Evolutionary conservation across 2,113 vertebrate genomes (phyloP).

Genomic region (Coregonus clupeaformis): DNA sequence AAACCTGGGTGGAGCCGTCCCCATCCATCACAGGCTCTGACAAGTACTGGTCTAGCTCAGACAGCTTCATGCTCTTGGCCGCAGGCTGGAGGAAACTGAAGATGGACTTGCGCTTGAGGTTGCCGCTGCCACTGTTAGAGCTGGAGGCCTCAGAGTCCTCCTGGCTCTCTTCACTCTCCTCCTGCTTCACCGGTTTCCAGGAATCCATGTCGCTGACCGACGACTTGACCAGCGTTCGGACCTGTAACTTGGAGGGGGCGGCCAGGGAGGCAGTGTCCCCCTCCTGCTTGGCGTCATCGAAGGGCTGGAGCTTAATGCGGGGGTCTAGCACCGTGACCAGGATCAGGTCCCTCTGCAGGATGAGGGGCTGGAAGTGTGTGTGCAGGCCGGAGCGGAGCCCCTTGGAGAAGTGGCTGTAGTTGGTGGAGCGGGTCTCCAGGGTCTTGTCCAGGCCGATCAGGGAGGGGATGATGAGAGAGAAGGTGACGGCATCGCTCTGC

Average conservation of each 20-base stretch:
- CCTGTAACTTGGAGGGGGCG: conserved; percentile 59
- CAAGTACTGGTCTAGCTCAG: conserved; percentile 67
- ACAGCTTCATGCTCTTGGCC: conserved; percentile 50
- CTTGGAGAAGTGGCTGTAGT: conserved; percentile 65
- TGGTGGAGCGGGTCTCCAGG: conserved; percentile 52
- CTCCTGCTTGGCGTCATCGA: conserved; percentile 49
- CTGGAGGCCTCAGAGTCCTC: not conserved
- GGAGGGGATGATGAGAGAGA: conserved; percentile 67
- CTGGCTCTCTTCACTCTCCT: conserved; percentile 7
- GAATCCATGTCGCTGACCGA: conserved; percentile 21
- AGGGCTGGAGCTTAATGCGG: conserved; percentile 72
- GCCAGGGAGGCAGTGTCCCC: conserved; percentile 36
- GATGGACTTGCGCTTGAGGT: conserved; percentile 65
- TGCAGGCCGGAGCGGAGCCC: conserved; percentile 66
- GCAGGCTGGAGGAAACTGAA: conserved; percentile 51
- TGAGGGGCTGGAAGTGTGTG: conserved; percentile 63
- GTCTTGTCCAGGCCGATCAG: conserved; percentile 71
- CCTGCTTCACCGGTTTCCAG: conserved; percentile 22
- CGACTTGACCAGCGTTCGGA: conserved; percentile 46
- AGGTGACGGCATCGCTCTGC: conserved; percentile 63
- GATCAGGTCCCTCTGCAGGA: conserved; percentile 68
- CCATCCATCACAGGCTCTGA: conserved; percentile 57
- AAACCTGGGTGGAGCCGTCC: conserved; percentile 40
- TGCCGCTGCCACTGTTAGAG: conserved; percentile 5
- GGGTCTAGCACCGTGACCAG: conserved; percentile 71